These are phyloP conservation scores for Muscidifurax raptorellus DNA, from an alignment of 1,140 invertebrate species.

Conservation along the genomic window DNA sequence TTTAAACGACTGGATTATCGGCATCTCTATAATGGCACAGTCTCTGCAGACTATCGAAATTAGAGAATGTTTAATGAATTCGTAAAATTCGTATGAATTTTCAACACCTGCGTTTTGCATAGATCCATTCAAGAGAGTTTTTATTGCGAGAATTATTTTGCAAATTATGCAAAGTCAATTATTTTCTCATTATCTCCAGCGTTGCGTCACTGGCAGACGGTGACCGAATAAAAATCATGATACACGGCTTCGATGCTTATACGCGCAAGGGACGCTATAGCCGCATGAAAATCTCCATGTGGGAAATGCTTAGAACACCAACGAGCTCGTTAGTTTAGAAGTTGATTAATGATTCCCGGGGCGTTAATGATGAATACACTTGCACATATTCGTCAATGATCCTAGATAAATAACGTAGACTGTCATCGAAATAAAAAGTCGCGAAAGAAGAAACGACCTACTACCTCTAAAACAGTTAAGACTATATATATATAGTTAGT, in stretches of 20 bases:
- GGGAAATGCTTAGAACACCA: conserved; percentile 19
- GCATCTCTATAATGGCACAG: too few relatives aligned
- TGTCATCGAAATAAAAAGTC: background rate
- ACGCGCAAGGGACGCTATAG: background rate
- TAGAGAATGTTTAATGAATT: too few relatives aligned
- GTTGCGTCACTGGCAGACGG: background rate
- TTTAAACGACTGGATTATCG: too few relatives aligned
- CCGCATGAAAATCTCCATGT: conserved; percentile 17
- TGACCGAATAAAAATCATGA: background rate
- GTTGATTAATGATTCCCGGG: conserved; percentile 18
- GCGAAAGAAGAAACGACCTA: background rate
- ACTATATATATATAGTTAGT: background rate
- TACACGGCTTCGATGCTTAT: background rate
- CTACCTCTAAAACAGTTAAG: too few relatives aligned
- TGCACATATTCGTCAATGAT: conserved; percentile 17
- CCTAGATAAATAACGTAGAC: background rate
- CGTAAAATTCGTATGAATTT: too few relatives aligned
- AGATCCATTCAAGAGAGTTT: background rate
- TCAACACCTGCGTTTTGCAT: too few relatives aligned
- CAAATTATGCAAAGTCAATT: conserved; percentile 43
- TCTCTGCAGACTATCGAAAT: too few relatives aligned
- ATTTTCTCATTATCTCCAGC: conserved; percentile 38
- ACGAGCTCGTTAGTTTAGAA: conserved; percentile 22
- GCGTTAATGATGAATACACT: background rate
- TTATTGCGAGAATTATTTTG: background rate